These are phyloP conservation scores for Bombus superbus DNA, from an alignment of 1,140 invertebrate genomes.

Conservation along the genomic window DNA sequence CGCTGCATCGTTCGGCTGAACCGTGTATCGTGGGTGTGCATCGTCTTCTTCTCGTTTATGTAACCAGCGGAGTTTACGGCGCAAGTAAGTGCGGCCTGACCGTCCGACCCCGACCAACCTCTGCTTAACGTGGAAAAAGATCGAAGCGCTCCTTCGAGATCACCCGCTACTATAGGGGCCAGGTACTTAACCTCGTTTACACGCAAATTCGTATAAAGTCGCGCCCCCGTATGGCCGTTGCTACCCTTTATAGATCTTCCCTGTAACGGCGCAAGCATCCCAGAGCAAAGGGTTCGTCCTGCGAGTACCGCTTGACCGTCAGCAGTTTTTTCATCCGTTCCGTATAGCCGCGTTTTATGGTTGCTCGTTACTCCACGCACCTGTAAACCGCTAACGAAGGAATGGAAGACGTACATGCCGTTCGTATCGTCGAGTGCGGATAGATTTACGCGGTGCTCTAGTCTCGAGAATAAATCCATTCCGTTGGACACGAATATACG, in stretches of 20 bases:
- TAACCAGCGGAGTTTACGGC: conserved; percentile 46
- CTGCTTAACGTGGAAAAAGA: conserved; percentile 49
- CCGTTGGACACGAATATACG: background rate
- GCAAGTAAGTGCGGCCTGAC: conserved; percentile 40
- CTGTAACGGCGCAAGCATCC: conserved; percentile 9
- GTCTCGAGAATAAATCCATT: background rate
- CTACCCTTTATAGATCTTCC: conserved; percentile 46
- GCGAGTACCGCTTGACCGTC: background rate
- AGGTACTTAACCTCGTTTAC: conserved; percentile 61
- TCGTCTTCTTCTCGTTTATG: conserved; percentile 51
- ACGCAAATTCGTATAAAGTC: conserved; percentile 65
- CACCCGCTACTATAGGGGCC: background rate
- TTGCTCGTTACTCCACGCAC: background rate
- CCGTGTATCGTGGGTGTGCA: conserved; percentile 60
- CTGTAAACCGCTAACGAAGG: conserved; percentile 36
- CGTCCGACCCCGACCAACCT: conserved; percentile 37
- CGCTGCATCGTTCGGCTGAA: conserved; percentile 17
- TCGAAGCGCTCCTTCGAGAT: background rate
- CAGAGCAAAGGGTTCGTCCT: background rate
- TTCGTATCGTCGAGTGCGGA: no score
- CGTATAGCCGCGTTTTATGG: conserved; percentile 1
- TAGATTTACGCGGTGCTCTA: background rate
- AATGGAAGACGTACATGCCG: no score
- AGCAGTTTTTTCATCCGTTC: conserved; percentile 16
- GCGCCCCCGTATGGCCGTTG: conserved; percentile 24